Evolutionary conservation across 2,113 vertebrate genomes (phyloP).

Genomic region (Hydrolagus affinis): DNA sequence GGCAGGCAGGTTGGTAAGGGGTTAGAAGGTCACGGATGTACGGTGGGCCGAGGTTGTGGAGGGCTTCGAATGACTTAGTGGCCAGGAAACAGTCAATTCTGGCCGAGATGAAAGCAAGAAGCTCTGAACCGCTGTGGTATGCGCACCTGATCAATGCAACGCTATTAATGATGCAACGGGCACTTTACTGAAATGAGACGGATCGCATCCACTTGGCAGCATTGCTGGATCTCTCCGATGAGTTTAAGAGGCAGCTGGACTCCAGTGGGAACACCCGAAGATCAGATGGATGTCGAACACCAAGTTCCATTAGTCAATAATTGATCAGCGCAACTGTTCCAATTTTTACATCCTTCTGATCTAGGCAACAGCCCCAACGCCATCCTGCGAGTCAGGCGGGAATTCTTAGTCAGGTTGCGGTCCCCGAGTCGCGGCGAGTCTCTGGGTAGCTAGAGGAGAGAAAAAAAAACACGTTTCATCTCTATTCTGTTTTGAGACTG

Average conservation of each 20-base stretch:
- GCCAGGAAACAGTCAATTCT: not conserved
- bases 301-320: conserved; percentile 29
- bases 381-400: not conserved
- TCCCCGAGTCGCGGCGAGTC: not conserved
- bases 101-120: not conserved
- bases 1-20: no score
- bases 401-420: no score
- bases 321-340: conserved; percentile 29
- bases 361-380: not conserved
- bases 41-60: not conserved
- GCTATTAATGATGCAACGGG: conserved; percentile 28
- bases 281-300: conserved; percentile 31
- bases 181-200: conserved; percentile 20
- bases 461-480: conserved; percentile 7
- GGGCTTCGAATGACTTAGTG: not conserved
- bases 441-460: not conserved
- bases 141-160: not conserved
- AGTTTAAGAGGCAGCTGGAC: conserved; percentile 22
- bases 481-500: not conserved
- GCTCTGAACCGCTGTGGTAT: not conserved
- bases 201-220: conserved; percentile 20
- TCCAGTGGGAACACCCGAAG: conserved; percentile 15
- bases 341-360: conserved; percentile 32
- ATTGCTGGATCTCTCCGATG: not conserved
- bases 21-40: not conserved